Percentiles rank a stretch among this genome's conserved stretches.
phyloP scores from a whole-genome alignment of 2,888 invertebrate species.

The Tipula helvola region DNA sequence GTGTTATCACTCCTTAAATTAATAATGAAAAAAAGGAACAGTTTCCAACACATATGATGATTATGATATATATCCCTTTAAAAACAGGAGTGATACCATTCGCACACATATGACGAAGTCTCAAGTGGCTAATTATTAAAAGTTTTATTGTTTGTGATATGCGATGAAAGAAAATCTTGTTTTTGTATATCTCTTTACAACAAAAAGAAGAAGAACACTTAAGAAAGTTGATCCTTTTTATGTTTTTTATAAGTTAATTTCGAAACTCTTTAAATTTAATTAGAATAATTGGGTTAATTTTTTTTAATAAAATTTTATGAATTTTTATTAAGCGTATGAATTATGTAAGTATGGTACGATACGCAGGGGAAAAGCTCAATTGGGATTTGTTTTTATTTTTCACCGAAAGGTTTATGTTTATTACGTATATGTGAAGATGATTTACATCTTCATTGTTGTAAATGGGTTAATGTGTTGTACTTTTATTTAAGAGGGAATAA shows the following conservation, averaged over 20 bases:
- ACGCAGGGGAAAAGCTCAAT: neutral
- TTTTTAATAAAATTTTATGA: neutral
- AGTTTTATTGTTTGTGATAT: neutral
- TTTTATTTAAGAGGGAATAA: neutral
- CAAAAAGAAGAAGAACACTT: neutral
- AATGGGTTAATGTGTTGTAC: neutral
- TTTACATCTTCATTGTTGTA: neutral
- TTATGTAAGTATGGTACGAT: neutral
- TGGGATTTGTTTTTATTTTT: neutral
- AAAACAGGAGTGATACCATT: neutral
- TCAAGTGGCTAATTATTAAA: slow-evolving; percentile 4
- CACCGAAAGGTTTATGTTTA: neutral
- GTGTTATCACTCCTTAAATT: neutral
- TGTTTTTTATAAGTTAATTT: neutral
- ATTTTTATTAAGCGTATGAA: neutral
- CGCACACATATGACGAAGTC: neutral
- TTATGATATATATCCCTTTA: neutral
- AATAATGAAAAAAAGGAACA: neutral
- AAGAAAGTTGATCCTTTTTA: neutral
- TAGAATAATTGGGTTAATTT: slow-evolving; percentile 4
- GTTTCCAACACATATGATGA: neutral
- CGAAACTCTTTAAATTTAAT: neutral
- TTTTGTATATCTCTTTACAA: neutral
- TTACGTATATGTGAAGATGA: neutral
- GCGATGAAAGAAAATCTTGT: neutral